Evolutionary conservation across 1,140 invertebrate species (phyloP).

Genomic region (Vanessa atalanta): DNA sequence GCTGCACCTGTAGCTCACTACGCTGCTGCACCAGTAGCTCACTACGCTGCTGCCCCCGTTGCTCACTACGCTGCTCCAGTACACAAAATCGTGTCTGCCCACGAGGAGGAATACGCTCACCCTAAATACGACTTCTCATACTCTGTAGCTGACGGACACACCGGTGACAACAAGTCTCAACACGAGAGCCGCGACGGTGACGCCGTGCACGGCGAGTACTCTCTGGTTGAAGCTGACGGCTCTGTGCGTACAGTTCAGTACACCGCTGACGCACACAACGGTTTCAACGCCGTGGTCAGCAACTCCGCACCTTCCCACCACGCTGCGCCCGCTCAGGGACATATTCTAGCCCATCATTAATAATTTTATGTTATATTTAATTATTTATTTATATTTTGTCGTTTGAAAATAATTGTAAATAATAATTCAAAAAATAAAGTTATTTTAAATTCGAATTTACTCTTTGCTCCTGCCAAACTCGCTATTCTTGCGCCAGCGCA

Average conservation of each 20-base stretch:
- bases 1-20: slow-evolving; percentile 51
- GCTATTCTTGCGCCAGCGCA: no score
- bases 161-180: slow-evolving; percentile 80
- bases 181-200: slow-evolving; percentile 80
- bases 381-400: neutral
- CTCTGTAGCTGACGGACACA: slow-evolving; percentile 77
- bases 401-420: no score
- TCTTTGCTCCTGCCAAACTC: no score
- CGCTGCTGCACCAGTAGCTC: slow-evolving; percentile 47
- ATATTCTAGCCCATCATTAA: slow-evolving; percentile 38
- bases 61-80: slow-evolving; percentile 25
- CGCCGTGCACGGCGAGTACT: slow-evolving; percentile 80
- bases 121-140: slow-evolving; percentile 79
- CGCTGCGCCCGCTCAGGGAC: slow-evolving; percentile 26
- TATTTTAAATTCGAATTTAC: no score
- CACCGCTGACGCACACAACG: slow-evolving; percentile 79
- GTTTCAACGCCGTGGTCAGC: slow-evolving; percentile 82
- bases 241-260: slow-evolving; percentile 80
- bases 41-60: slow-evolving; percentile 32
- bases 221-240: slow-evolving; percentile 78
- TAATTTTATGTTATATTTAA: neutral
- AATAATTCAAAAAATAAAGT: no score
- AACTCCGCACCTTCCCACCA: slow-evolving; percentile 71
- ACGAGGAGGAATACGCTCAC: slow-evolving; percentile 53
- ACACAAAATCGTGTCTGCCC: slow-evolving; percentile 20